A percentile compares a stretch with the other conserved stretches of the same genome.
phyloP scores from a whole-genome alignment of 2,797 vertebrate genomes.

The Mormyrops attenuatus region DNA sequence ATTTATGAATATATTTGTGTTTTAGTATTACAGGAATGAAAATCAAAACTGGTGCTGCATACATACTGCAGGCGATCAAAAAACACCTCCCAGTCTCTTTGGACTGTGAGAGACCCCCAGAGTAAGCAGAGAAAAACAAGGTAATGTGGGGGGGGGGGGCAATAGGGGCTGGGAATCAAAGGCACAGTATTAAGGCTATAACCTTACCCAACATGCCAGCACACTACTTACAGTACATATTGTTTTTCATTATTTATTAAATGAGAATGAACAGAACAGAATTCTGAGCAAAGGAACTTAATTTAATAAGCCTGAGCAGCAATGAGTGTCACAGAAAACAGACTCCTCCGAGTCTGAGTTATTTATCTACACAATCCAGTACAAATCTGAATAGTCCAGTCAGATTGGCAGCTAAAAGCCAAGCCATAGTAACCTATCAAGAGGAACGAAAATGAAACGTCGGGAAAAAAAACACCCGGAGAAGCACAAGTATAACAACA shows the following conservation, averaged over 20 bases:
- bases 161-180: background rate
- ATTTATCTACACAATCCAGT: background rate
- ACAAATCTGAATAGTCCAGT: background rate
- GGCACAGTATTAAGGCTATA: background rate
- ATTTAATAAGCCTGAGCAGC: background rate
- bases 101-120: background rate
- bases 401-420: background rate
- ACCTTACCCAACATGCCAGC: background rate
- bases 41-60: background rate
- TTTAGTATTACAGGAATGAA: background rate
- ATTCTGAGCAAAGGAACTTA: background rate
- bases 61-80: background rate
- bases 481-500: background rate
- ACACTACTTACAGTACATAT: background rate
- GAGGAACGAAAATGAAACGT: background rate
- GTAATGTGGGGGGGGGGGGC: background rate
- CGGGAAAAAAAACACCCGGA: background rate
- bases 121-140: background rate
- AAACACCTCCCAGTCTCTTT: background rate
- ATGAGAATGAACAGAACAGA: background rate
- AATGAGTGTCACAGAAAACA: background rate
- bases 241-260: background rate
- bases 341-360: background rate
- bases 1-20: background rate
- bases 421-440: background rate